Evolutionary conservation across 2,888 invertebrate species (phyloP).

Genomic region (Micropterix aruncella): DNA sequence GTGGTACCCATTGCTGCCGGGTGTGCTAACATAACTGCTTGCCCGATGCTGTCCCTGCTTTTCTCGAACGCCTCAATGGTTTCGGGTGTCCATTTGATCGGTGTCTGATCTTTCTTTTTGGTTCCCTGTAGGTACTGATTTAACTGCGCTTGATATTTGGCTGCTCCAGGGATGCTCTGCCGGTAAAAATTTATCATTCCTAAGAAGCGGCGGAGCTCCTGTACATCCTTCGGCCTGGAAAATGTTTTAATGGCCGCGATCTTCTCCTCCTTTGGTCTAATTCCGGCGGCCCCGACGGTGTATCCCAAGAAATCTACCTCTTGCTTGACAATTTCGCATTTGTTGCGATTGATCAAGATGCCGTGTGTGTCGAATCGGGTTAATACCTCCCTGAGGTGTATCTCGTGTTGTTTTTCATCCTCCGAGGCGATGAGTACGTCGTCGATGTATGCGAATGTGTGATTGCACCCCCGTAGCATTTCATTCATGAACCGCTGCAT

Average conservation of each 20-base stretch:
- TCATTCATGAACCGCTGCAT: constrained; percentile 19
- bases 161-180: constrained; percentile 4
- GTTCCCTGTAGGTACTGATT: no score
- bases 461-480: constrained; percentile 13
- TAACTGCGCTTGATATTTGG: constrained; percentile 3
- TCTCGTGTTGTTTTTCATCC: constrained; percentile 10
- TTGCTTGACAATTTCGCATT: constrained; percentile 10
- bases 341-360: constrained; percentile 12
- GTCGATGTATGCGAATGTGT: constrained; percentile 15
- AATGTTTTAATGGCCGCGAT: constrained; percentile 9
- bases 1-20: constrained; percentile 3
- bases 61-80: constrained; percentile 9
- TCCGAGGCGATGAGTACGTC: constrained; percentile 15
- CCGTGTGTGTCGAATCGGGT: constrained; percentile 12
- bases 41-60: constrained; percentile 9
- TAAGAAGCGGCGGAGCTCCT: constrained; percentile 7
- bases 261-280: constrained; percentile 6
- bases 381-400: constrained; percentile 12
- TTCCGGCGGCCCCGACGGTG: not conserved
- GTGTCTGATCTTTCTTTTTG: constrained; percentile 13
- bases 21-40: constrained; percentile 5
- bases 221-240: constrained; percentile 5
- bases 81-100: constrained; percentile 11
- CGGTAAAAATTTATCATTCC: constrained; percentile 8
- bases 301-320: constrained; percentile 4